Base-by-base conservation (phyloP, 2,888 invertebrate genomes). In the Eupeodes latifasciatus region DNA sequence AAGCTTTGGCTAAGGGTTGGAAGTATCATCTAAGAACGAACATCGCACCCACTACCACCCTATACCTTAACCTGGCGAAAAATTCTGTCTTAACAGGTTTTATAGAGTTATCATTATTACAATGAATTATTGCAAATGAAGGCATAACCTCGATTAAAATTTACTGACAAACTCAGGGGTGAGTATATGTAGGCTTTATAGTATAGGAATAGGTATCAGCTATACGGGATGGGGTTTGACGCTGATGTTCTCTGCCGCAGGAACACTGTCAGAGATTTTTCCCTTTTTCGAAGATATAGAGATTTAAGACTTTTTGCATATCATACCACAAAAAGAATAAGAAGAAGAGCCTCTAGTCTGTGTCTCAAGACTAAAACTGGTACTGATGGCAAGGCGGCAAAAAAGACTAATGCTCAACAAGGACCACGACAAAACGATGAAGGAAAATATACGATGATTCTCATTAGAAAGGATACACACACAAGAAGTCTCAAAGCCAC, bases 71-170 rank as follows among this genome's bases (percentile, higher is more conserved):
- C 74, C 85, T 81, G 74, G 81, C 81, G 81, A 88, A 88, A 85
- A 88, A 88, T 88, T 88, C 85, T 81, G 88, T 88, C 88, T 85
- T 88, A 88, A 88, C 88, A 88, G 88, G 88, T 88, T 88, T 88
- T 88, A 88, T 88, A 88, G 88, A 88, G 88, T 88, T 88, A 88
- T 88, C 88, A 88, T 88, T 88, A 88, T 88, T 88, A 88, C 85
- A 88, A 88, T 88, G 88, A 88, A 88, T 88, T 88, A 88, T 88
- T 88, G 88, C 88, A 88, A 88, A 88, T 88, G 88, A 81, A 88
- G 85, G 88, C 88, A 85, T 88, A 88, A 71, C 85, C 88, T 88
- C 88, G 88, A 88, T 88, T 88, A 88, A 88, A 88, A 88, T 88
- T 85, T 88, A 88, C 88, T 71, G 88, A 80, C 76, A 71, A 71